Percentiles rank a stretch among this genome's conserved stretches.
Conservation (phyloP, 2,888 invertebrate species). For the Synanthedon vespiformis region DNA sequence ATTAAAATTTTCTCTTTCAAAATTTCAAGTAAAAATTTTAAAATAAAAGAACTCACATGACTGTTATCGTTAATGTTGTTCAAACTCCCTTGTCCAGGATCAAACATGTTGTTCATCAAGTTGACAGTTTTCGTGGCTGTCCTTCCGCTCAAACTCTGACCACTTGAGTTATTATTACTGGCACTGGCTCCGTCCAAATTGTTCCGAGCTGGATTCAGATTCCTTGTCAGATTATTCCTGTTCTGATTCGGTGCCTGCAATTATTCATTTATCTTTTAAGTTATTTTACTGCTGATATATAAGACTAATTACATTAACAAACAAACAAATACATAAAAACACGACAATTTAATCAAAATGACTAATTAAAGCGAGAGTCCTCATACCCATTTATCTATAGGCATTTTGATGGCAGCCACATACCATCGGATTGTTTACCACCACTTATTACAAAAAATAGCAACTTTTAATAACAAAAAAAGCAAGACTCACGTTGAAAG, state of each 20-base stretch:
- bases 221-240: slow-evolving; percentile 57
- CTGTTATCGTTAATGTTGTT: slow-evolving; percentile 55
- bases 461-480: no score
- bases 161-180: slow-evolving; percentile 47
- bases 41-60: slow-evolving; percentile 33
- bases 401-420: no score
- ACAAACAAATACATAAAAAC: not conserved
- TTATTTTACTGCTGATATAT: no score
- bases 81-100: slow-evolving; percentile 51
- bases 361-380: no score
- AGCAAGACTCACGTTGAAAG: slow-evolving; percentile 45
- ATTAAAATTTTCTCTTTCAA: not conserved
- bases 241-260: slow-evolving; percentile 54
- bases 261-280: no score
- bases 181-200: slow-evolving; percentile 42
- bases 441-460: no score
- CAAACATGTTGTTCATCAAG: slow-evolving; percentile 63
- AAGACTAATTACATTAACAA: no score
- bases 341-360: no score
- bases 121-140: slow-evolving; percentile 54
- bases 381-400: no score
- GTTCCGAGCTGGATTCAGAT: slow-evolving; percentile 54
- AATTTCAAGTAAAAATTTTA: not conserved
- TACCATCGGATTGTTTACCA: no score
- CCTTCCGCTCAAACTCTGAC: slow-evolving; percentile 39